These are phyloP conservation scores for Ataeniobius toweri DNA, from an alignment of 2,797 vertebrate genomes.

Conservation along the genomic window DNA sequence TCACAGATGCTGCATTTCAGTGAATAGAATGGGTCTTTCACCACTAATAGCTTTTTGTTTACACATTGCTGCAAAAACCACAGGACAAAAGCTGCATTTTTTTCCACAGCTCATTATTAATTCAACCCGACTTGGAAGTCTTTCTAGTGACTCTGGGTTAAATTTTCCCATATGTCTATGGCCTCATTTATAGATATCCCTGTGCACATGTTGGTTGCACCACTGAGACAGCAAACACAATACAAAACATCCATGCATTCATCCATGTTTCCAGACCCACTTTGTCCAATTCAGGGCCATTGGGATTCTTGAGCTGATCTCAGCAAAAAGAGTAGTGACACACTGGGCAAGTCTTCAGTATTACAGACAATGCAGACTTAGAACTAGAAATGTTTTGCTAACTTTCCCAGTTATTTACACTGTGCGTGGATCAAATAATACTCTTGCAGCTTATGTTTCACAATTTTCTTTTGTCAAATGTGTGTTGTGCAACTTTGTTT, in stretches of 20 bases:
- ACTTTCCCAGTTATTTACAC: not conserved
- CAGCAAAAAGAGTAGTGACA: not conserved
- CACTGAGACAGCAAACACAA: not conserved
- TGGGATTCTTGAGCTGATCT: not conserved
- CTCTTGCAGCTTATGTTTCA: not conserved
- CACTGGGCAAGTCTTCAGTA: not conserved
- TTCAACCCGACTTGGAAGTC: constrained; percentile 24
- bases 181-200: constrained; percentile 35
- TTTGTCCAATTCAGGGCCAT: not conserved
- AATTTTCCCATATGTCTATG: constrained; percentile 28
- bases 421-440: not conserved
- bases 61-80: constrained; percentile 34
- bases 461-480: not conserved
- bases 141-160: constrained; percentile 25
- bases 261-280: not conserved
- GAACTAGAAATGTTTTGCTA: not conserved
- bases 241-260: not conserved
- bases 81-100: constrained; percentile 5
- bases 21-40: not conserved
- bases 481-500: not conserved
- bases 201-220: not conserved
- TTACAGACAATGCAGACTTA: not conserved
- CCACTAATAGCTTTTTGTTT: constrained; percentile 28
- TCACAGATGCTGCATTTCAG: not conserved
- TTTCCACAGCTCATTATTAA: constrained; percentile 45